Base-by-base conservation (phyloP, 1,140 invertebrate genomes). In the Pteromalus puparum region DNA sequence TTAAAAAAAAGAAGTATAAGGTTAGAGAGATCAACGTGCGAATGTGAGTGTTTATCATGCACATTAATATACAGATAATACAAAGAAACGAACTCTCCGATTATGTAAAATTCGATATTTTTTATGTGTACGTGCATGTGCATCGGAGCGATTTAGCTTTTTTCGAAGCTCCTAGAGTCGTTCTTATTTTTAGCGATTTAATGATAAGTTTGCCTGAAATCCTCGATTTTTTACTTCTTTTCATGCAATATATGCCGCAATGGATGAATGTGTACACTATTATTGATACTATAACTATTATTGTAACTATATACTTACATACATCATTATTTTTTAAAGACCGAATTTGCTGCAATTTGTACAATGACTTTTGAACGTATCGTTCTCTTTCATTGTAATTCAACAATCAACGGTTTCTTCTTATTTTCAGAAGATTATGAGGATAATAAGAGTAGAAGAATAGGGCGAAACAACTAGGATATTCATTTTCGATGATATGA, bases 51-150 rank as follows among this genome's bases (percentile, higher is more conserved):
- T 61, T 6, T 21, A 61, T 9, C 38, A 42, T 46, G 48, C 13
- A 70, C 26, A 72, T 48, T 34, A n/a, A n/a, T n/a, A 70, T 72
- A 48, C 65, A 28, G 48, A 61, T 30, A 73, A 61, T 30, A 73
- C 13, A 81, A 38, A 21, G 28, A 53, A 81, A 73, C 21, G 12
- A 81, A 34, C 28, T 48, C 12, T 73, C 79, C 28, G 15, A 81
- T 72, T 72, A 18, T 73, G 42, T n/a, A 24, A 61, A 12, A 81
- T 61, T 81, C 68, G 46, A 81, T 81, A 73, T 81, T 81, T 81
- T 80, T 70, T 80, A 13, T 61, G 26, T 24, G 42, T 73, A 34
- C n/a, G 48, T 38, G 30, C 74, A 46, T 12, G 67, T 68, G 15
- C 15, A 79, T 68, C 5, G n/a, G 30, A 67, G 77, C 21, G 10